phyloP scores from a whole-genome alignment of 2,797 vertebrate species.

The Loris lydekkerianus region DNA sequence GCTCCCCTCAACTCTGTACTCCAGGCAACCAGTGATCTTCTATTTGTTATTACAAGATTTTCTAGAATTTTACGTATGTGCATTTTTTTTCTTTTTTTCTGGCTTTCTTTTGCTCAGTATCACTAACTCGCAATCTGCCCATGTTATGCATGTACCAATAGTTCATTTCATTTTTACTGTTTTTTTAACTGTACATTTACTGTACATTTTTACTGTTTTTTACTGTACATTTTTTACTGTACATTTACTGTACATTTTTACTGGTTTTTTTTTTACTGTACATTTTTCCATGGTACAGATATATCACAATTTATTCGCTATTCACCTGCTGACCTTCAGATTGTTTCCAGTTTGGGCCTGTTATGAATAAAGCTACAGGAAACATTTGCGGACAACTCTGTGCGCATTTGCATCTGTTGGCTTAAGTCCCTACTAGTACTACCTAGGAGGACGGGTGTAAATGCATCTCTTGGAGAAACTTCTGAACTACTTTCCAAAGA shows the following conservation, averaged over 20 bases:
- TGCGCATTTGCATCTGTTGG: neutral
- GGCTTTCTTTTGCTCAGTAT: neutral
- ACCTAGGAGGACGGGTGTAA: neutral
- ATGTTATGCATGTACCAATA: too few relatives aligned
- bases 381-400: neutral
- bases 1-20: fast-evolving
- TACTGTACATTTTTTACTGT: too few relatives aligned
- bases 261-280: too few relatives aligned
- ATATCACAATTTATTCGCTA: neutral
- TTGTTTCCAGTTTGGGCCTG: neutral
- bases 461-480: neutral
- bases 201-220: too few relatives aligned
- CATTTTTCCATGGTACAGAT: neutral
- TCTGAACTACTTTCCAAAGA: neutral
- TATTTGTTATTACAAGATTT: neutral
- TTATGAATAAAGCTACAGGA: neutral
- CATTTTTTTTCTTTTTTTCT: neutral
- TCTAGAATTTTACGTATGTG: neutral
- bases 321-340: neutral
- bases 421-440: neutral
- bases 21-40: neutral
- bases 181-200: too few relatives aligned
- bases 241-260: too few relatives aligned
- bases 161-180: neutral
- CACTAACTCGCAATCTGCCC: neutral